These are phyloP conservation scores for Ceuthmochares aereus DNA, from an alignment of 2,113 vertebrate species.

Conservation along the genomic window DNA sequence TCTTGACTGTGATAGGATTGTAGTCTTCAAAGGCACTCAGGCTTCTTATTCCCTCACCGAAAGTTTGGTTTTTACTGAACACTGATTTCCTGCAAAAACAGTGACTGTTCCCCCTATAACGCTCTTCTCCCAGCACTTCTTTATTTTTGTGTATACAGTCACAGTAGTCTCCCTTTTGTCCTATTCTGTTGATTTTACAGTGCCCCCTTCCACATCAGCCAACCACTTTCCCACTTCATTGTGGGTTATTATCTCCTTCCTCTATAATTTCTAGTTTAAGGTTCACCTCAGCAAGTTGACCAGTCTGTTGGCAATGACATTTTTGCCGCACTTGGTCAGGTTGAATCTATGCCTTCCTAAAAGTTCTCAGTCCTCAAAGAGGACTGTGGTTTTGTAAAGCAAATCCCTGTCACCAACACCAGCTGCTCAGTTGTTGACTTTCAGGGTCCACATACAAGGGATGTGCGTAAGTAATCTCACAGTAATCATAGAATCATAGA, in stretches of 20 bases:
- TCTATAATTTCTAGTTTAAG: background rate
- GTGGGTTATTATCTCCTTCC: background rate
- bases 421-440: conserved; percentile 24
- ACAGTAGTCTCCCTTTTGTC: background rate
- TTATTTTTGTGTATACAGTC: background rate
- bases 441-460: background rate
- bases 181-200: background rate
- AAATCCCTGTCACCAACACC: background rate
- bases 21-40: background rate
- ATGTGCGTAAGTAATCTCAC: conserved; percentile 7
- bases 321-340: background rate
- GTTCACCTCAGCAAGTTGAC: background rate
- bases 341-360: background rate
- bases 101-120: background rate
- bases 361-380: background rate
- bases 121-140: background rate
- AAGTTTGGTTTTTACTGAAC: background rate
- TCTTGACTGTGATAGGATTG: background rate
- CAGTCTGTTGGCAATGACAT: background rate
- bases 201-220: background rate
- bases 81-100: background rate
- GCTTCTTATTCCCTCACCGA: background rate
- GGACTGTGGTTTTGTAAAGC: background rate
- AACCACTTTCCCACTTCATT: background rate
- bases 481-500: too few species aligned